Percentiles rank a stretch among this genome's conserved stretches.
These are phyloP conservation scores for Xylota segnis DNA, from an alignment of 2,888 invertebrate species.

Conservation along the genomic window DNA sequence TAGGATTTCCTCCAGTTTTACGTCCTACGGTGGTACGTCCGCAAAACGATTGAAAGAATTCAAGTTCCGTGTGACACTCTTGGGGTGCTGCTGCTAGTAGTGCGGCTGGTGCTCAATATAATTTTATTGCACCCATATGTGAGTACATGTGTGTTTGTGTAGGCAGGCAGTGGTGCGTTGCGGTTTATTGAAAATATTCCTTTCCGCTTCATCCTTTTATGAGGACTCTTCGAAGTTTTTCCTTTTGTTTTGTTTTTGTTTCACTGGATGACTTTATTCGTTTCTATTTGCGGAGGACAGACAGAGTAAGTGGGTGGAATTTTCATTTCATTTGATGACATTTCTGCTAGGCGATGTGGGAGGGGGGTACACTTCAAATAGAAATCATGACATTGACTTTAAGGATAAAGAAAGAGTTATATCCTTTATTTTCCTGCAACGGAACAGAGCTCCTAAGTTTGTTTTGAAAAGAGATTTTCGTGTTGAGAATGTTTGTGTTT, in stretches of 20 bases:
- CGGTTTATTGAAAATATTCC: constrained; percentile 75
- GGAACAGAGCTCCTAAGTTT: neutral
- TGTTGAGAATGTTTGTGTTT: neutral
- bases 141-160: constrained; percentile 33
- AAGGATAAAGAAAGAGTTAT: constrained; percentile 39
- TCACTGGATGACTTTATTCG: constrained; percentile 60
- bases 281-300: constrained; percentile 35
- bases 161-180: constrained; percentile 69
- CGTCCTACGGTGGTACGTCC: constrained; percentile 25
- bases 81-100: constrained; percentile 29
- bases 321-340: constrained; percentile 72
- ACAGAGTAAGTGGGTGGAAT: constrained; percentile 39
- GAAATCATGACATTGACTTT: constrained; percentile 70
- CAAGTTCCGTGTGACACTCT: constrained; percentile 42
- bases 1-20: constrained; percentile 55
- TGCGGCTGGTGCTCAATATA: constrained; percentile 70
- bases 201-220: constrained; percentile 74
- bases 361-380: constrained; percentile 15
- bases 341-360: constrained; percentile 27
- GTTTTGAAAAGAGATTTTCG: constrained; percentile 1
- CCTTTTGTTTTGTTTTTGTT: constrained; percentile 18
- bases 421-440: constrained; percentile 12
- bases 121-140: constrained; percentile 69
- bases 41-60: constrained; percentile 69
- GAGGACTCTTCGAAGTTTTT: constrained; percentile 54